Percentiles rank a stretch among this genome's conserved stretches.
Evolutionary conservation across 2,797 vertebrate species (phyloP).

Genomic region (Paramormyrops hopkinsi): DNA sequence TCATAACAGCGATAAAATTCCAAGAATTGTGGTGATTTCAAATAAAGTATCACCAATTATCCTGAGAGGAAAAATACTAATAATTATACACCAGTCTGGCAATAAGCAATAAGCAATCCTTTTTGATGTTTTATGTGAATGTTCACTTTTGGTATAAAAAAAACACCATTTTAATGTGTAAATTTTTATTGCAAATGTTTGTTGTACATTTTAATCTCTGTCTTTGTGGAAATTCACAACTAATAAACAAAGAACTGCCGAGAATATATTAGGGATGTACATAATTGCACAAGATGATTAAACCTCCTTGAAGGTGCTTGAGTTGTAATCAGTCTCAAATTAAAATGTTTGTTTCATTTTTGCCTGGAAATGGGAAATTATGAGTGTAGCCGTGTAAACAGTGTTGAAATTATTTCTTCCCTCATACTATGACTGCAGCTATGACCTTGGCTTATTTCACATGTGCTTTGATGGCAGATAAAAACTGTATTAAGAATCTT

Average conservation of each 20-base stretch:
- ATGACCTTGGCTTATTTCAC: slow-evolving; percentile 55
- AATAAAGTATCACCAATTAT: slow-evolving; percentile 38
- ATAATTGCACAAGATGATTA: slow-evolving; percentile 59
- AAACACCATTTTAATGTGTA: not conserved
- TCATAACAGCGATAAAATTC: slow-evolving; percentile 34
- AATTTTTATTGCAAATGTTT: not conserved
- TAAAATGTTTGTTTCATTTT: slow-evolving; percentile 50
- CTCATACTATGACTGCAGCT: slow-evolving; percentile 33
- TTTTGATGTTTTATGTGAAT: slow-evolving; percentile 33
- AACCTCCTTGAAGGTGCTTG: slow-evolving; percentile 60
- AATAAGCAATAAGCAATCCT: slow-evolving; percentile 25
- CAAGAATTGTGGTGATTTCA: slow-evolving; percentile 40
- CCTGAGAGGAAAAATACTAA: slow-evolving; percentile 35
- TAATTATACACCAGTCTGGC: slow-evolving; percentile 40
- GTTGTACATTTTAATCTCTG: slow-evolving; percentile 46
- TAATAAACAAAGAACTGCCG: slow-evolving; percentile 39
- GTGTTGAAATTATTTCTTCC: slow-evolving; percentile 41
- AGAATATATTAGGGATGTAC: slow-evolving; percentile 55
- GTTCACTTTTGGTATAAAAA: slow-evolving; percentile 35
- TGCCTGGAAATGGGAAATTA: slow-evolving; percentile 46
- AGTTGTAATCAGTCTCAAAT: slow-evolving; percentile 58
- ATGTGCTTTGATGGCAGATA: slow-evolving; percentile 51
- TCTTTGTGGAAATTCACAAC: slow-evolving; percentile 46
- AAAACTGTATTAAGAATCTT: slow-evolving; percentile 59
- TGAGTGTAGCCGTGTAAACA: slow-evolving; percentile 65